Percentiles rank a stretch among this genome's conserved stretches.
Evolutionary conservation across 2,797 vertebrate genomes (phyloP).

Genomic region (Lutjanus argentimaculatus): DNA sequence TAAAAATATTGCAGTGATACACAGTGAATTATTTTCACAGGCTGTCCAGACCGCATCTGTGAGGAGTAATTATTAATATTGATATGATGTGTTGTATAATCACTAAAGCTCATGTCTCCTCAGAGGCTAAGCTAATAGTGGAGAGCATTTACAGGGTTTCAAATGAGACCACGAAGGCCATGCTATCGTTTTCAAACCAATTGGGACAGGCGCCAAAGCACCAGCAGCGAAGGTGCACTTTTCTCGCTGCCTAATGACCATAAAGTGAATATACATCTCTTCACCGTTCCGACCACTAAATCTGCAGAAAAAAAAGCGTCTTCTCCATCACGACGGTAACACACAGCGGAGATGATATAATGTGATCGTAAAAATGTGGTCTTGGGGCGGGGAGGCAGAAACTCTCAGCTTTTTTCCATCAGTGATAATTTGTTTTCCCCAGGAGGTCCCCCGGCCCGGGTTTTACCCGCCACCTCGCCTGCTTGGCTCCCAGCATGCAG

Average conservation of each 20-base stretch:
- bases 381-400: conserved; percentile 22
- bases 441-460: conserved; percentile 49
- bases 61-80: conserved; percentile 40
- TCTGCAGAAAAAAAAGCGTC: conserved; percentile 44
- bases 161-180: conserved; percentile 61
- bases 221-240: conserved; percentile 65
- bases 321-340: conserved; percentile 48
- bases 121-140: conserved; percentile 41
- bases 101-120: conserved; percentile 33
- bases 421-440: conserved; percentile 73
- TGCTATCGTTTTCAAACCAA: conserved; percentile 71
- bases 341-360: conserved; percentile 67
- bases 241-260: conserved; percentile 72
- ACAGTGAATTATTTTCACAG: not conserved
- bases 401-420: conserved; percentile 58
- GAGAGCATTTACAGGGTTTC: conserved; percentile 61
- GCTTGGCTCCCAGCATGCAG: conserved; percentile 68
- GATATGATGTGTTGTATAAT: conserved; percentile 34
- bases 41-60: conserved; percentile 8
- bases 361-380: conserved; percentile 69
- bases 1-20: not conserved
- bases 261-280: conserved; percentile 74
- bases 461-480: conserved; percentile 47
- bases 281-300: conserved; percentile 51
- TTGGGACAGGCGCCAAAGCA: conserved; percentile 70